A percentile compares a stretch with the other conserved stretches of the same genome.
phyloP scores from a whole-genome alignment of 2,113 vertebrate species.

The Gopherus evgoodei region DNA sequence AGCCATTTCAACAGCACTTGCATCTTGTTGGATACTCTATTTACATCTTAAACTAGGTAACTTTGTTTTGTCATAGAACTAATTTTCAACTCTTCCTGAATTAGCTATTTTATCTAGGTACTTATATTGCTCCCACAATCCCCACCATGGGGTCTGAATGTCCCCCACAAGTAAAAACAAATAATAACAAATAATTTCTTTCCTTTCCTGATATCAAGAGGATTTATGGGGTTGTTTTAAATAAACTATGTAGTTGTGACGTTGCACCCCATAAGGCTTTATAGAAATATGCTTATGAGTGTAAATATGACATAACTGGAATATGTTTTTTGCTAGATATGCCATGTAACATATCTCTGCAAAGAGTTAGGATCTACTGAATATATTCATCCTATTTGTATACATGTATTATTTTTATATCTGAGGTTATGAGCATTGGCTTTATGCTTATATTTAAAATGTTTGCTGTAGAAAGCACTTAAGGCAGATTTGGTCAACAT shows the following conservation, averaged over 20 bases:
- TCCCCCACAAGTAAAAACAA: not conserved
- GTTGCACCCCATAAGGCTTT: too few species aligned
- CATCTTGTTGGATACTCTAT: not conserved
- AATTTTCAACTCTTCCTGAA: not conserved
- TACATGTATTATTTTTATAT: too few species aligned
- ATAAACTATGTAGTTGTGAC: not conserved
- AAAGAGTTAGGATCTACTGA: too few species aligned
- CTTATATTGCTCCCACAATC: not conserved
- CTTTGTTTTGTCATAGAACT: not conserved
- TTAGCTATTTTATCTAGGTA: not conserved
- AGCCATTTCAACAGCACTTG: fast-evolving
- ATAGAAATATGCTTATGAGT: too few species aligned
- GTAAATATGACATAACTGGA: too few species aligned
- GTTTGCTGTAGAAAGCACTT: too few species aligned
- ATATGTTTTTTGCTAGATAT: too few species aligned
- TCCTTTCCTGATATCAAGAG: not conserved
- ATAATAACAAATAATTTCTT: not conserved
- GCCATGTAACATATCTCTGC: too few species aligned
- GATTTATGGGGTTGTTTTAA: not conserved
- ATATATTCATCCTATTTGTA: too few species aligned
- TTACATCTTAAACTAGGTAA: not conserved
- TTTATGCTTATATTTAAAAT: too few species aligned
- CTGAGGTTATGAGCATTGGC: too few species aligned
- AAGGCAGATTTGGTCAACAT: too few species aligned
- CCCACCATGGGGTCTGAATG: not conserved